Evolutionary conservation across 2,797 vertebrate species (phyloP).

Genomic region (Rhinoraja longicauda): DNA sequence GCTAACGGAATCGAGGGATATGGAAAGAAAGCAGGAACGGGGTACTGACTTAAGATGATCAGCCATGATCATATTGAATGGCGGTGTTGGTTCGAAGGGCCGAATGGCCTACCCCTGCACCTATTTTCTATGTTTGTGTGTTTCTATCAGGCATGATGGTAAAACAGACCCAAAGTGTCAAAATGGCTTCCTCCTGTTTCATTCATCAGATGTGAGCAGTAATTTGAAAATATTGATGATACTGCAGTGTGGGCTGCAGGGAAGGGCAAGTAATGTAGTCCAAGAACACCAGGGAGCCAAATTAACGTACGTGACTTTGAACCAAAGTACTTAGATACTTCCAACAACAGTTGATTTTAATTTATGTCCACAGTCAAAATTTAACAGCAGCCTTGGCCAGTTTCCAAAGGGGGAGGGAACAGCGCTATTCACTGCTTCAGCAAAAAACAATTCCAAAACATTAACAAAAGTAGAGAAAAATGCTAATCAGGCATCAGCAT

Average conservation of each 20-base stretch:
- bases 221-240: not conserved
- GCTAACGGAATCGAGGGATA: no score
- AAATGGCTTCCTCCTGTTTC: no score
- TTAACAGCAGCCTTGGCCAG: not conserved
- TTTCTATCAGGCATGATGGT: no score
- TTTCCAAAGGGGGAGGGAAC: not conserved
- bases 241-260: no score
- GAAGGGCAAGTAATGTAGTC: not conserved
- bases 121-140: no score
- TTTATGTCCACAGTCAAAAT: not conserved
- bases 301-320: constrained; percentile 4
- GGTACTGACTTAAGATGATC: no score
- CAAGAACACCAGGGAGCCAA: not conserved
- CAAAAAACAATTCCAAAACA: not conserved
- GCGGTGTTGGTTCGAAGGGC: no score
- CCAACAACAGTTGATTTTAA: not conserved
- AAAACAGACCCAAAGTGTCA: no score
- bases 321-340: not conserved
- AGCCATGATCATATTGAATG: no score
- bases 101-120: no score
- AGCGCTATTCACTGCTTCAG: not conserved
- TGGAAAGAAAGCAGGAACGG: no score
- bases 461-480: not conserved
- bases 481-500: not conserved
- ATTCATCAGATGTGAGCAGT: no score